These are phyloP conservation scores for Calosoma granatense DNA, from an alignment of 1,140 invertebrate genomes.

Conservation along the genomic window DNA sequence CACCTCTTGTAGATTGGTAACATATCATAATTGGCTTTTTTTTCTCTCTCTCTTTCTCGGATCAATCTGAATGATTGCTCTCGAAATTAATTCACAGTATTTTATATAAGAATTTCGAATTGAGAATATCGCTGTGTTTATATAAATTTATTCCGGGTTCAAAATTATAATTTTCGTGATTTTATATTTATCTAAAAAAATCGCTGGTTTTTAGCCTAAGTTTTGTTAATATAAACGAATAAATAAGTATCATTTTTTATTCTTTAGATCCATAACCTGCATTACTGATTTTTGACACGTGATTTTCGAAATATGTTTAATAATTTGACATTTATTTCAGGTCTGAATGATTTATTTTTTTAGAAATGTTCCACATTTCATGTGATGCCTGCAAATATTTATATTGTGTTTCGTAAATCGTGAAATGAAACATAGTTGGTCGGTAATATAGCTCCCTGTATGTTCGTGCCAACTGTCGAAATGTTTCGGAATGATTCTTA, in stretches of 20 bases:
- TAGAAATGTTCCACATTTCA: background rate
- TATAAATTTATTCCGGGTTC: no score
- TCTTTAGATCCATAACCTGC: no score
- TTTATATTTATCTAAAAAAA: background rate
- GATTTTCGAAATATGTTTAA: background rate
- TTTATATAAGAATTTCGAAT: no score
- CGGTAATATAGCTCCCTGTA: background rate
- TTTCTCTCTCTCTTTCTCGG: no score
- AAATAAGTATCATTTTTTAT: background rate
- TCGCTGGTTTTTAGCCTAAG: background rate
- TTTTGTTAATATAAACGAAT: background rate
- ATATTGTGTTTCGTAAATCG: no score
- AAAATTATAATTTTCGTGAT: no score
- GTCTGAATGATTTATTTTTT: background rate
- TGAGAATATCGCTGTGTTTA: no score
- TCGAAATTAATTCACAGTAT: no score
- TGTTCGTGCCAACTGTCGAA: background rate
- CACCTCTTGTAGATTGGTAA: no score
- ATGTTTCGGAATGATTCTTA: background rate
- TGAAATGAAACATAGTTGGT: background rate
- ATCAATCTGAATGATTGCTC: no score
- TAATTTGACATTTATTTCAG: background rate
- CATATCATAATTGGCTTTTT: no score
- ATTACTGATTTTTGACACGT: background rate
- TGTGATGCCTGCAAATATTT: background rate